These are phyloP conservation scores for Drosophila formosana DNA, from an alignment of 2,888 invertebrate genomes.

Conservation along the genomic window DNA sequence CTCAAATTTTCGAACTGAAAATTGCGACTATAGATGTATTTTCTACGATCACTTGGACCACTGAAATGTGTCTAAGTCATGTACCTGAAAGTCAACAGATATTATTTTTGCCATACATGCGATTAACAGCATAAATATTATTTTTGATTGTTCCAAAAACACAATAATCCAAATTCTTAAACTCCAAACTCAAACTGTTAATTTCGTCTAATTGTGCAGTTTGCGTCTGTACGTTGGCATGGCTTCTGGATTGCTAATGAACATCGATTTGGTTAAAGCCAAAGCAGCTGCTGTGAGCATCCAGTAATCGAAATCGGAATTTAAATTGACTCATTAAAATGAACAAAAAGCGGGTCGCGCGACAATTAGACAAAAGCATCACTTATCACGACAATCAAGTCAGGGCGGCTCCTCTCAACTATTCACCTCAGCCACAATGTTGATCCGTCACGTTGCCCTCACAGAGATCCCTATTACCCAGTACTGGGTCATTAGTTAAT, in stretches of 20 bases:
- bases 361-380: constrained; percentile 77
- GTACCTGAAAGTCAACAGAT: too few relatives aligned
- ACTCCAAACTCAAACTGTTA: constrained; percentile 60
- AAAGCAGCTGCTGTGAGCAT: constrained; percentile 40
- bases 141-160: constrained; percentile 39
- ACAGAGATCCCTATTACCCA: constrained; percentile 42
- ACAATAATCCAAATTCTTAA: constrained; percentile 33
- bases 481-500: constrained; percentile 78
- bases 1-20: too few relatives aligned
- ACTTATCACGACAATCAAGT: neutral
- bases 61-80: too few relatives aligned
- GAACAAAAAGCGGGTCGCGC: constrained; percentile 78
- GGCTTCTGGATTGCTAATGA: constrained; percentile 68
- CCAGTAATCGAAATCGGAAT: constrained; percentile 80
- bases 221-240: constrained; percentile 58
- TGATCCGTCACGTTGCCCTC: constrained; percentile 5
- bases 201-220: constrained; percentile 73
- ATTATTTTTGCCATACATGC: too few relatives aligned
- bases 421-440: constrained; percentile 3
- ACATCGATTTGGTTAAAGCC: constrained; percentile 77
- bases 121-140: neutral
- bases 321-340: constrained; percentile 81
- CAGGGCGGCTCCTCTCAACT: neutral
- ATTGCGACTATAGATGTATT: too few relatives aligned
- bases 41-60: too few relatives aligned